phyloP scores from a whole-genome alignment of 2,113 vertebrate species.

The Tautogolabrus adspersus region DNA sequence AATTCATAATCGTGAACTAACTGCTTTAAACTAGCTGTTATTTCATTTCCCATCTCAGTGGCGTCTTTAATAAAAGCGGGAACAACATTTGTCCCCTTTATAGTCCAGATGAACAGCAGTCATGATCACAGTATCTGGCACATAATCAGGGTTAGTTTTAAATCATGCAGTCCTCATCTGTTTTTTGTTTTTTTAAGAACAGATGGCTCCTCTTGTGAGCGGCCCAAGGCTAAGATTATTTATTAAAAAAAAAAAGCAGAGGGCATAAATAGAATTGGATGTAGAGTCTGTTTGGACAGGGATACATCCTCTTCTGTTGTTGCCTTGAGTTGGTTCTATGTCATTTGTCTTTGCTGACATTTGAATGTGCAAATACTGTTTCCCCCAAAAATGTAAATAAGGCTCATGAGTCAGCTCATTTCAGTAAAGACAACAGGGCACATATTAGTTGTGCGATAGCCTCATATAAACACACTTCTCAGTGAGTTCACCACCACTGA shows the following conservation, averaged over 20 bases:
- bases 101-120: constrained; percentile 13
- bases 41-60: not conserved
- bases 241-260: not conserved
- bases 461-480: not conserved
- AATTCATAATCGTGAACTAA: not conserved
- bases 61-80: constrained; percentile 7
- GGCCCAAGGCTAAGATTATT: constrained; percentile 31
- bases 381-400: not conserved
- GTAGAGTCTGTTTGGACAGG: constrained; percentile 29
- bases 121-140: constrained; percentile 36
- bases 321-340: not conserved
- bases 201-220: constrained; percentile 58
- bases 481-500: too few species aligned
- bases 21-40: not conserved
- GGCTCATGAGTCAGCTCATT: constrained; percentile 15
- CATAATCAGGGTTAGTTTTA: constrained; percentile 36
- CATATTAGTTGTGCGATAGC: constrained; percentile 6
- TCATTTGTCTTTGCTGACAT: constrained; percentile 18
- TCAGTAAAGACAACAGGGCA: constrained; percentile 1
- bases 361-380: constrained; percentile 4
- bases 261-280: constrained; percentile 33
- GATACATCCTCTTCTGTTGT: constrained; percentile 9
- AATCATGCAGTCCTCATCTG: constrained; percentile 43
- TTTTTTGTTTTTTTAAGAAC: constrained; percentile 34
- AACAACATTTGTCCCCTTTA: not conserved